Evolutionary conservation across 2,888 invertebrate species (phyloP).

Genomic region (Lasioglossum figueresi): DNA sequence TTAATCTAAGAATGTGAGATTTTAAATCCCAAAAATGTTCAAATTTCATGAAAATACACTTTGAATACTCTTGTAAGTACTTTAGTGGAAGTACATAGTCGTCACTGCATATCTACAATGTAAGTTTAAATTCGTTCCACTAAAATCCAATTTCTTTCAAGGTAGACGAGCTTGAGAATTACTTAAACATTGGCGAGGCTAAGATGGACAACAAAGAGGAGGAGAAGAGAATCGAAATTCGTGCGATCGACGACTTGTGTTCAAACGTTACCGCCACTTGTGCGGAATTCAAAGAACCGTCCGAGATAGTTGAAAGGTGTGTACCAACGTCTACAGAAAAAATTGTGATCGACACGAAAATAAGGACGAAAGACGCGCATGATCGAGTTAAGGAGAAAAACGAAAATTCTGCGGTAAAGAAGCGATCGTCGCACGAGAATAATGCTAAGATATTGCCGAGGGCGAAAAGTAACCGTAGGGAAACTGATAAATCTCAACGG

Average conservation of each 20-base stretch:
- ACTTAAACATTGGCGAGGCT: constrained; percentile 38
- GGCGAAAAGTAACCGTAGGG: constrained; percentile 17
- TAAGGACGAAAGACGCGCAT: background rate
- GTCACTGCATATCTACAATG: background rate
- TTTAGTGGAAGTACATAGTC: background rate
- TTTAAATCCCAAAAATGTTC: no score
- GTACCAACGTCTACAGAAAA: constrained; percentile 9
- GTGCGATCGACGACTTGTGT: constrained; percentile 43
- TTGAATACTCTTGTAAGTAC: no score
- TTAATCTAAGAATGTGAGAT: no score
- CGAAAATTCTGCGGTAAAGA: background rate
- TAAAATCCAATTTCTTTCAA: constrained; percentile 27
- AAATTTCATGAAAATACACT: no score
- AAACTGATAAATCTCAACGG: constrained; percentile 43
- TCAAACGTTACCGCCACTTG: constrained; percentile 25
- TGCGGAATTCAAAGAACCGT: constrained; percentile 3
- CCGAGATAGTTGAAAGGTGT: constrained; percentile 26
- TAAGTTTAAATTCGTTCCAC: background rate
- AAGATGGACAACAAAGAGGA: background rate
- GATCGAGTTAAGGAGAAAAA: background rate
- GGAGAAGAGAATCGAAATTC: constrained; percentile 20
- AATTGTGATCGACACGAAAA: constrained; percentile 16
- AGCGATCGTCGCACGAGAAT: constrained; percentile 6
- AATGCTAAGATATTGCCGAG: background rate
- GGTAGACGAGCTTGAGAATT: constrained; percentile 67